A percentile compares a stretch with the other conserved stretches of the same genome.
Evolutionary conservation across 2,113 vertebrate species (phyloP).

Genomic region (Plotosus lineatus): DNA sequence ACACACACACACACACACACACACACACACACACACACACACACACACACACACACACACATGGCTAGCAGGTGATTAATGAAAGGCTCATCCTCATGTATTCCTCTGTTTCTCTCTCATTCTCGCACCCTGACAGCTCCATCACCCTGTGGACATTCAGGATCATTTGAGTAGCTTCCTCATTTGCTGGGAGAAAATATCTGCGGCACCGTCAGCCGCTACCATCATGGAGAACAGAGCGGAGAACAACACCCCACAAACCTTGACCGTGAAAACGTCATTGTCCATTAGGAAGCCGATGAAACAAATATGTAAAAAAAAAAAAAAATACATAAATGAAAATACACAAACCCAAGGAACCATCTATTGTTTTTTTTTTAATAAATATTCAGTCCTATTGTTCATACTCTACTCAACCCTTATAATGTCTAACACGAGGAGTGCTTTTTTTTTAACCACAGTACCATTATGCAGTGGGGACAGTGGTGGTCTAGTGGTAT

Average conservation of each 20-base stretch:
- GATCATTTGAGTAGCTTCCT: conserved; percentile 32
- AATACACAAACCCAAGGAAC: not conserved
- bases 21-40: not conserved
- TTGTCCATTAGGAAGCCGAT: conserved; percentile 10
- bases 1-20: not conserved
- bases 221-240: not conserved
- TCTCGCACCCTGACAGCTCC: conserved; percentile 59
- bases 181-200: not conserved
- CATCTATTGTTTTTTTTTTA: not conserved
- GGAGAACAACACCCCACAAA: not conserved
- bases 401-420: not conserved
- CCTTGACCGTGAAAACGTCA: conserved; percentile 2
- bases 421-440: not conserved
- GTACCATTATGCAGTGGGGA: not conserved
- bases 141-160: conserved; percentile 17
- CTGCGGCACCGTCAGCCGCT: not conserved
- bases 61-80: conserved; percentile 66
- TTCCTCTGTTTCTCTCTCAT: conserved; percentile 62
- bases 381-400: not conserved
- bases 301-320: not conserved
- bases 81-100: conserved; percentile 57
- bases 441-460: not conserved
- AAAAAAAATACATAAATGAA: too few species aligned
- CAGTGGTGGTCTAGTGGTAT: too few species aligned
- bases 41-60: not conserved